A percentile compares a stretch with the other conserved stretches of the same genome.
These are phyloP conservation scores for Struthidea cinerea DNA, from an alignment of 2,113 vertebrate species.

Conservation along the genomic window DNA sequence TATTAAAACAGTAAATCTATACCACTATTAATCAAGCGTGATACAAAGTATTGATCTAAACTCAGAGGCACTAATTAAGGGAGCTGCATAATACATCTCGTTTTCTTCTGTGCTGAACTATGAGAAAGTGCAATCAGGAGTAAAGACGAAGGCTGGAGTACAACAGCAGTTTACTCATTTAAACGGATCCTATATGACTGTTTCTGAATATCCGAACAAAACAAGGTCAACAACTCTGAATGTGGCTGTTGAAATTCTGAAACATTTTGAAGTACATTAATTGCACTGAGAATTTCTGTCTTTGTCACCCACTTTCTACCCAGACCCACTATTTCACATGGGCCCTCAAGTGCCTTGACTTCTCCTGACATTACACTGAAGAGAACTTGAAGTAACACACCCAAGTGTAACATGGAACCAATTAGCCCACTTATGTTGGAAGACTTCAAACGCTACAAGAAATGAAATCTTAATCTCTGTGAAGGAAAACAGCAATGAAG, in stretches of 20 bases:
- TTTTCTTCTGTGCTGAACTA: neutral
- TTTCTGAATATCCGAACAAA: neutral
- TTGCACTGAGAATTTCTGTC: neutral
- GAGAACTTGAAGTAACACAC: neutral
- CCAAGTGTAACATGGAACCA: neutral
- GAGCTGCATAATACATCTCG: neutral
- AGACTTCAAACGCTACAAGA: neutral
- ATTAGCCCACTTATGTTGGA: neutral
- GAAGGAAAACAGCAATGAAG: neutral
- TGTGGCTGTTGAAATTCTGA: neutral
- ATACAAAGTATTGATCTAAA: conserved; percentile 3
- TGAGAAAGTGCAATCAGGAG: neutral
- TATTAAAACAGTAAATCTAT: conserved; percentile 44
- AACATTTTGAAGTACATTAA: neutral
- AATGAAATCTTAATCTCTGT: neutral
- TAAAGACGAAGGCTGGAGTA: neutral
- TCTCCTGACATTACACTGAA: neutral
- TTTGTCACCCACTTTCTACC: neutral
- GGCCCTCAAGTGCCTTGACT: neutral
- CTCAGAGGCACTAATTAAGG: conserved; percentile 24
- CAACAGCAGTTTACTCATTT: neutral
- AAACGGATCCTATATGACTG: neutral
- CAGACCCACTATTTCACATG: neutral
- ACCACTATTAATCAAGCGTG: neutral
- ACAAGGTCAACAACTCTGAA: neutral